phyloP scores from a whole-genome alignment of 2,113 vertebrate species.

The Oncorhynchus keta region DNA sequence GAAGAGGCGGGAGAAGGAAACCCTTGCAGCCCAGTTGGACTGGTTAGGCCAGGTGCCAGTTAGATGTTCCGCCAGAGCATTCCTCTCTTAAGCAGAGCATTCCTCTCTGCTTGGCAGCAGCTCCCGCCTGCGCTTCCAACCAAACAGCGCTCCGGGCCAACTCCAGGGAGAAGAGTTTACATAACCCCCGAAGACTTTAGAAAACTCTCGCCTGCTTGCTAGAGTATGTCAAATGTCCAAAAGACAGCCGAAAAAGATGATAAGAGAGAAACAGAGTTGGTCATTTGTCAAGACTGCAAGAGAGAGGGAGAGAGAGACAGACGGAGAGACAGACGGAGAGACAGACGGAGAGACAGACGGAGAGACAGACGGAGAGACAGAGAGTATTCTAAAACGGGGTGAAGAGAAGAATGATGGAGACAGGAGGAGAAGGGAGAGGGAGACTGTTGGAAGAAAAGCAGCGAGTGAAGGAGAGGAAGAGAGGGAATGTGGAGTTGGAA shows the following conservation, averaged over 20 bases:
- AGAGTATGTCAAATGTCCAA: conserved; percentile 14
- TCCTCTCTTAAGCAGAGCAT: conserved; percentile 50
- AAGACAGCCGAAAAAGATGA: neutral
- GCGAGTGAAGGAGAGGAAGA: conserved; percentile 9
- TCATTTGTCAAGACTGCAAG: too few relatives aligned
- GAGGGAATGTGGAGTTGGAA: neutral
- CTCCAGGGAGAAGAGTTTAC: conserved; percentile 19
- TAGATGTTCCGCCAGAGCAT: conserved; percentile 72
- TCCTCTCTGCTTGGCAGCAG: conserved; percentile 9
- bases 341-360: too few relatives aligned
- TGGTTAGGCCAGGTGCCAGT: conserved; percentile 61
- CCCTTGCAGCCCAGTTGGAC: conserved; percentile 49
- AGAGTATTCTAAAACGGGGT: neutral
- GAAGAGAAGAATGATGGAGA: conserved; percentile 2
- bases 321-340: too few relatives aligned
- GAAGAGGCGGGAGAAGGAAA: conserved; percentile 12
- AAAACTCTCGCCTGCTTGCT: conserved; percentile 30
- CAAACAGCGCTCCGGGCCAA: conserved; percentile 37
- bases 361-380: too few relatives aligned
- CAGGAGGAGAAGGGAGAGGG: neutral
- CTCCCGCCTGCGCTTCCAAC: conserved; percentile 39
- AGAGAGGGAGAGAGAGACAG: too few relatives aligned
- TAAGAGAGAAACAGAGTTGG: too few relatives aligned
- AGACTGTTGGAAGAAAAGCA: conserved; percentile 14
- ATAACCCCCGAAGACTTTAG: conserved; percentile 29